Evolutionary conservation across 2,888 invertebrate genomes (phyloP), one percentile per base, ranked within the genome.

Genomic region (Lasioglossum morio): DNA sequence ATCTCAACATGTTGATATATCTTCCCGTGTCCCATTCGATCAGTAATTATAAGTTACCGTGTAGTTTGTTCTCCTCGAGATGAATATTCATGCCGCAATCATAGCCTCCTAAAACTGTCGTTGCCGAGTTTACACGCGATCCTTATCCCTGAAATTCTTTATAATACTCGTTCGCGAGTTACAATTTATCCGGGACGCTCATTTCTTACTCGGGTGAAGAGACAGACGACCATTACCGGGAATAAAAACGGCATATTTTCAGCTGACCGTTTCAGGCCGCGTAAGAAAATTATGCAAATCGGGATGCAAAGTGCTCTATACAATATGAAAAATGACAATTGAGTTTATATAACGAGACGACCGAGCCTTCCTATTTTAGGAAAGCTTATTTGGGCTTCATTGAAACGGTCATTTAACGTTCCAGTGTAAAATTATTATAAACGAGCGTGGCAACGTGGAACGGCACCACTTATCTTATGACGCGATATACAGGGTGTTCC

Each of bases 61-160:
- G 53, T 7, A 72, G 72, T 53, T 74, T 23, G 69, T 2, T 70
- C 40, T 63, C 30, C 66, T 70, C 14, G 60, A 19, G 76, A 90
- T 92, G 92, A 92, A 91, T 92, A 92, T 92, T 92, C 91, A 91
- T 89, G 79, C n/a, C 76, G 77, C 79, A 83, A 89, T 86, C 84
- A 69, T 34, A 34, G 75, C 79, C 75, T 76, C 79, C 75, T 88
- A 85, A 88, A 88, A 88, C 76, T 82, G 82, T 88, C 87, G 82
- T 74, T 82, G 81, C 80, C 75, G 78, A 81, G 86, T 87, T 89
- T 91, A 89, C 86, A 87, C 86, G 84, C 87, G 91, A 88, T 91
- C 85, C 86, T 89, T 89, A 90, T 88, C 88, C 83, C 72, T 46
- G 72, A 85, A 79, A 90, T 91, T 90, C 86, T 89, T 92, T 91